Percentiles rank a stretch among this genome's conserved stretches.
phyloP scores from a whole-genome alignment of 1,140 invertebrate genomes.

The Chironomus striatipennis region DNA sequence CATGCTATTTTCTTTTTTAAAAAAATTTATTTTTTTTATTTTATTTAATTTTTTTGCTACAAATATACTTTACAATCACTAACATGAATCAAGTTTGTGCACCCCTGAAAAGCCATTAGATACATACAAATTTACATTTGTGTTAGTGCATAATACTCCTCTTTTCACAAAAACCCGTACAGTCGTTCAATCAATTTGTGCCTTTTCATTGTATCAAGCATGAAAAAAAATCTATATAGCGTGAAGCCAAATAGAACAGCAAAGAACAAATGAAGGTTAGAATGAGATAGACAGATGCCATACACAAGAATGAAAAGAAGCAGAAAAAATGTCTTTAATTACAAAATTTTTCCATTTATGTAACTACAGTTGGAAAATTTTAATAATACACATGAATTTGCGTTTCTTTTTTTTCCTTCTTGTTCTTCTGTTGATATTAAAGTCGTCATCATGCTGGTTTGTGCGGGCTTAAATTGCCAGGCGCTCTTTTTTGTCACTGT shows the following conservation, averaged over 20 bases:
- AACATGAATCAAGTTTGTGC: background rate
- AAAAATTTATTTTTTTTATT: too few species aligned
- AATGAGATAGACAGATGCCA: too few species aligned
- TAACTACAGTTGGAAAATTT: background rate
- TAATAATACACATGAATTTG: too few species aligned
- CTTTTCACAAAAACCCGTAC: background rate
- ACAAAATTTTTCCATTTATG: background rate
- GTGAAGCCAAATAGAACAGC: slow-evolving; percentile 3
- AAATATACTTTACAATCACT: too few species aligned
- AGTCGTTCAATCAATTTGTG: background rate
- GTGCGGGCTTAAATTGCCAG: too few species aligned
- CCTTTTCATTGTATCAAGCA: background rate
- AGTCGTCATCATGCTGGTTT: too few species aligned
- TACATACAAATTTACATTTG: background rate
- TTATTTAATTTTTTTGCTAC: too few species aligned
- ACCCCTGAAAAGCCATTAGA: background rate
- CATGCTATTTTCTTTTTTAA: too few species aligned
- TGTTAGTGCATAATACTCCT: background rate
- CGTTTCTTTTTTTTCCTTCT: too few species aligned
- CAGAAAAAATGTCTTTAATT: slow-evolving; percentile 6
- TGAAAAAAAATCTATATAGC: slow-evolving; percentile 14
- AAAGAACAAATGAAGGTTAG: background rate
- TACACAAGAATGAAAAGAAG: background rate
- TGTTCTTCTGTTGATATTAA: too few species aligned
- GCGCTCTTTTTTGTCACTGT: background rate